A percentile compares a stretch with the other conserved stretches of the same genome.
Conservation (phyloP, 2,797 vertebrate species). For the Novumbra hubbsi region DNA sequence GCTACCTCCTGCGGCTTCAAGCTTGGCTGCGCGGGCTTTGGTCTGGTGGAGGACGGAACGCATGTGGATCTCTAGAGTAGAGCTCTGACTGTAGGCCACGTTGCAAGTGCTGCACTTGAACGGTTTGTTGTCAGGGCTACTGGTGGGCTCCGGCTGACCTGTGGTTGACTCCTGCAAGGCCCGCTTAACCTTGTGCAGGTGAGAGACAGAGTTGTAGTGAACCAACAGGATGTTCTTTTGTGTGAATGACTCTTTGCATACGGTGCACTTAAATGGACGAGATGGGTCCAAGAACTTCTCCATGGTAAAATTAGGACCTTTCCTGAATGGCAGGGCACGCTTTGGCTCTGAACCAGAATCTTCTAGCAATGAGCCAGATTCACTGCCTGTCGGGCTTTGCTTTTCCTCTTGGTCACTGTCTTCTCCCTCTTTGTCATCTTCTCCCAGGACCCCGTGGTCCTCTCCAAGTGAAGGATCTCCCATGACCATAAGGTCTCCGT, state of each 20-base stretch:
- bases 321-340: conserved; percentile 95
- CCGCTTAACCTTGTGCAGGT: conserved; percentile 97
- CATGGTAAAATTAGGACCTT: conserved; percentile 99
- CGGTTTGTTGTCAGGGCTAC: conserved; percentile 98
- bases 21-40: conserved; percentile 96
- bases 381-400: conserved; percentile 95
- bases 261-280: conserved; percentile 98
- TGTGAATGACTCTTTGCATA: conserved; percentile 99
- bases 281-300: conserved; percentile 99
- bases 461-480: conserved; percentile 89
- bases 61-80: conserved; percentile 99
- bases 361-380: conserved; percentile 92
- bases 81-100: conserved; percentile 98
- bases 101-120: conserved; percentile 99
- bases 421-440: conserved; percentile 95
- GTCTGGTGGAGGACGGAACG: conserved; percentile 98
- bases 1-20: conserved; percentile 89
- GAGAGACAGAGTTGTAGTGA: conserved; percentile 99
- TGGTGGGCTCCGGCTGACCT: conserved; percentile 93
- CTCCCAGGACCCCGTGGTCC: conserved; percentile 89
- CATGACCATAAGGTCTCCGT: conserved; percentile 92
- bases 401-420: conserved; percentile 97
- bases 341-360: conserved; percentile 97
- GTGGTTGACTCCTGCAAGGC: conserved; percentile 96
- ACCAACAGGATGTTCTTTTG: conserved; percentile 99